phyloP scores from a whole-genome alignment of 2,888 invertebrate genomes.

The Lysandra bellargus region DNA sequence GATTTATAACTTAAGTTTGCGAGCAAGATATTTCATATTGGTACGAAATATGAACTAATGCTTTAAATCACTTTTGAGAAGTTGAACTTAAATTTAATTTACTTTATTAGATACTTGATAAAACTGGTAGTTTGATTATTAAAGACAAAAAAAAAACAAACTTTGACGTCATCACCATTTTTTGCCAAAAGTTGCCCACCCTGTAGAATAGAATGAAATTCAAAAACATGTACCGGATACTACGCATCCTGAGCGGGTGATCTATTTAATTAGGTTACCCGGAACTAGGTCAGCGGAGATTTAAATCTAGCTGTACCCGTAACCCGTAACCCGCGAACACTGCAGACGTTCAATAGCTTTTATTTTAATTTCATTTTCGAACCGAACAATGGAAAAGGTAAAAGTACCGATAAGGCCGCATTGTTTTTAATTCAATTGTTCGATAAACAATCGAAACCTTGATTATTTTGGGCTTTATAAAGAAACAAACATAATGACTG shows the following conservation, averaged over 20 bases:
- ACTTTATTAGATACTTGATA: neutral
- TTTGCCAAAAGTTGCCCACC: neutral
- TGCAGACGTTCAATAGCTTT: slow-evolving; percentile 26
- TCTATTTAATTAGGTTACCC: slow-evolving; percentile 43
- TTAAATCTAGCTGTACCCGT: slow-evolving; percentile 41
- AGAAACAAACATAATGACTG: neutral
- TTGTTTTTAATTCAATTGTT: slow-evolving; percentile 23
- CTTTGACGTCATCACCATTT: neutral
- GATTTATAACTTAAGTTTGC: slow-evolving; percentile 9
- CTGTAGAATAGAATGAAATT: neutral
- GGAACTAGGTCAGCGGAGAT: slow-evolving; percentile 43
- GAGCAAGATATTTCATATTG: neutral
- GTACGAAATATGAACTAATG: neutral
- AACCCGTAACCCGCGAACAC: slow-evolving; percentile 38
- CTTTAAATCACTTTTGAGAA: neutral
- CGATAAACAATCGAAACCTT: slow-evolving; percentile 14
- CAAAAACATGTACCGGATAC: neutral
- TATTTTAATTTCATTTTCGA: slow-evolving; percentile 24
- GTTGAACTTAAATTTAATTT: neutral
- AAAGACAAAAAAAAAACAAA: neutral
- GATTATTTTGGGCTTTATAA: neutral
- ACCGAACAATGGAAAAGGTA: slow-evolving; percentile 23
- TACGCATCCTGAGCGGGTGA: slow-evolving; percentile 35
- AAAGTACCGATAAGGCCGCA: slow-evolving; percentile 13
- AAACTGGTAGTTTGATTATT: neutral